Evolutionary conservation across 2,797 vertebrate genomes (phyloP), one percentile per base, ranked within the genome.

Genomic region (Eutrigla gurnardus): DNA sequence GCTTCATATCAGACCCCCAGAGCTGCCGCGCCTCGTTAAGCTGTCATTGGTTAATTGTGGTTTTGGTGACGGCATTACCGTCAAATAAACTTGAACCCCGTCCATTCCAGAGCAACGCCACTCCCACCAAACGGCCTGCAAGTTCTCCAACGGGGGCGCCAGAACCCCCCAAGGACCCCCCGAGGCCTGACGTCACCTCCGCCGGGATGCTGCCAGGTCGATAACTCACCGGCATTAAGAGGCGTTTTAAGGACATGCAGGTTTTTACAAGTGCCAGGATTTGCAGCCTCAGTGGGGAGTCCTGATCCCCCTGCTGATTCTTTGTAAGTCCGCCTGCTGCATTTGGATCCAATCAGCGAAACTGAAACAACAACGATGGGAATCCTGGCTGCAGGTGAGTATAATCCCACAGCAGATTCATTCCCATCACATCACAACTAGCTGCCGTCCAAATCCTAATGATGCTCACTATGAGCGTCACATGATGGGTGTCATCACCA

Each of bases 221-320:
- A 36, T 62, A 36, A 67, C 2, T 67, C 69, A 55, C 57, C 7
- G 6, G 57, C 42, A 63, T 35, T 37, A 45, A 62, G 61, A 55
- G 40, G 36, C 47, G 35, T 47, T 65, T 60, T 46, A 65, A 55
- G 13, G 37, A 43, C 32, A 6, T 49, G 63, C 14, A 14, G n/a
- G 39, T 67, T 25, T 40, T 62, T 13, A 33, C 39, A 52, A n/a
- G 35, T 11, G 32, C 35, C 17, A 43, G 50, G 70, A 59, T 59
- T 13, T 53, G 33, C 13, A 33, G 33, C 32, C 32, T 9, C 12
- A 53, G n/a, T 9, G 14, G 46, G 37, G 55, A 15, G 13, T 32
- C 12, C 47, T 0, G 35, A 69, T 8, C 25, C 11, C 3, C 0
- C 18, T 25, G 25, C 15, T 11, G 35, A 39, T 13, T 57, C 35